Conservation (phyloP, 2,888 invertebrate species). For the Conomelus anceps region DNA sequence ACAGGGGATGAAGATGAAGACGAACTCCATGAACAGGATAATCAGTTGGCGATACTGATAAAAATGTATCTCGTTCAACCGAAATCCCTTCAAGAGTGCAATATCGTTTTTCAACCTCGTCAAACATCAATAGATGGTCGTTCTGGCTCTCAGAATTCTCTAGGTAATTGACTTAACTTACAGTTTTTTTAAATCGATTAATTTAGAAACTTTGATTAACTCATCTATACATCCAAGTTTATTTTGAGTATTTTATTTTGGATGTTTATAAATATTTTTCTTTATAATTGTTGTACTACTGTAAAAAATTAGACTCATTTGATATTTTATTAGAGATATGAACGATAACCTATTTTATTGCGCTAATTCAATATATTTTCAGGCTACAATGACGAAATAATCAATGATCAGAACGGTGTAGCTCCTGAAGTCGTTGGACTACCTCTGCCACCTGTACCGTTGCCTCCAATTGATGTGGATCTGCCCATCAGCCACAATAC, state of each 20-base stretch:
- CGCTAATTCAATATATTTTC: not conserved
- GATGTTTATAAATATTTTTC: no score
- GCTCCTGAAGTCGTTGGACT: not conserved
- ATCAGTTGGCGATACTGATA: constrained; percentile 44
- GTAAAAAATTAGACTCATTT: no score
- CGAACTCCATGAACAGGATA: constrained; percentile 44
- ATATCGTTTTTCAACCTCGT: constrained; percentile 54
- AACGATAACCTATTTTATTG: no score
- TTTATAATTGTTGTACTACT: no score
- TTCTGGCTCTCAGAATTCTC: not conserved
- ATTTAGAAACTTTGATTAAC: not conserved
- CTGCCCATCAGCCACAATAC: constrained; percentile 21
- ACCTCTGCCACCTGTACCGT: not conserved
- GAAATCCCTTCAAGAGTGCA: constrained; percentile 80
- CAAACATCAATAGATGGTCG: constrained; percentile 20
- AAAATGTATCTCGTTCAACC: constrained; percentile 76
- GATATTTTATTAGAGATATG: no score
- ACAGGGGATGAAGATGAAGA: constrained; percentile 47
- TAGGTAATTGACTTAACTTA: not conserved
- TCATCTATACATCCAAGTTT: no score
- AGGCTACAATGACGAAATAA: constrained; percentile 11
- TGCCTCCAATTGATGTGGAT: not conserved
- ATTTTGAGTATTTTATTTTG: no score
- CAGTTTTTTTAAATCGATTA: not conserved
- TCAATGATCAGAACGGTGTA: not conserved